These are phyloP conservation scores for Garrulus glandarius DNA, from an alignment of 2,797 vertebrate species.

Conservation along the genomic window DNA sequence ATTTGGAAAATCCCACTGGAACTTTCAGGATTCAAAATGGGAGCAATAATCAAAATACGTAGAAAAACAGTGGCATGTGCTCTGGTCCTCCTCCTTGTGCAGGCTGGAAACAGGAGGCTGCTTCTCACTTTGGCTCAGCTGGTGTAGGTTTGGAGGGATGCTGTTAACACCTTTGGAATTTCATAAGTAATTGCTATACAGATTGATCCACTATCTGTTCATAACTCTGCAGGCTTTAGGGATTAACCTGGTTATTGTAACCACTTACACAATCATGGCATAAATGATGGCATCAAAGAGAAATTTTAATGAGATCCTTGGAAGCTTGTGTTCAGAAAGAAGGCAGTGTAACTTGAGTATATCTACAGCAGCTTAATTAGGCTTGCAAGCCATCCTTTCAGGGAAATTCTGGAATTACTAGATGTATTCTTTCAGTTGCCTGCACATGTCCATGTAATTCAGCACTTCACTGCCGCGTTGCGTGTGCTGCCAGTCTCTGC, in stretches of 20 bases:
- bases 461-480: not conserved
- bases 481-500: slow-evolving; percentile 32
- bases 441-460: slow-evolving; percentile 72
- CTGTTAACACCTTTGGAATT: not conserved
- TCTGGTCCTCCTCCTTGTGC: not conserved
- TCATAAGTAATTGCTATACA: not conserved
- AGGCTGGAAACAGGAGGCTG: not conserved
- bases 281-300: not conserved
- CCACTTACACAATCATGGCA: not conserved
- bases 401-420: not conserved
- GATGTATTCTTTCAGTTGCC: not conserved
- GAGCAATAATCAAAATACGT: accelerated
- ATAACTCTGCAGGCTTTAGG: not conserved
- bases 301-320: not conserved
- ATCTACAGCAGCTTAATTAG: not conserved
- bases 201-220: not conserved
- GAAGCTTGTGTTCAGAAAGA: not conserved
- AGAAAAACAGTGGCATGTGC: not conserved
- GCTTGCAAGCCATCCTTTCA: not conserved
- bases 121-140: not conserved
- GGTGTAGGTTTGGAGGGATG: not conserved
- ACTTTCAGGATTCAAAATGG: not conserved
- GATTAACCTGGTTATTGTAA: not conserved
- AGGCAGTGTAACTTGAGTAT: not conserved
- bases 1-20: not conserved